phyloP scores from a whole-genome alignment of 2,888 invertebrate species.

The Eristalis tenax region DNA sequence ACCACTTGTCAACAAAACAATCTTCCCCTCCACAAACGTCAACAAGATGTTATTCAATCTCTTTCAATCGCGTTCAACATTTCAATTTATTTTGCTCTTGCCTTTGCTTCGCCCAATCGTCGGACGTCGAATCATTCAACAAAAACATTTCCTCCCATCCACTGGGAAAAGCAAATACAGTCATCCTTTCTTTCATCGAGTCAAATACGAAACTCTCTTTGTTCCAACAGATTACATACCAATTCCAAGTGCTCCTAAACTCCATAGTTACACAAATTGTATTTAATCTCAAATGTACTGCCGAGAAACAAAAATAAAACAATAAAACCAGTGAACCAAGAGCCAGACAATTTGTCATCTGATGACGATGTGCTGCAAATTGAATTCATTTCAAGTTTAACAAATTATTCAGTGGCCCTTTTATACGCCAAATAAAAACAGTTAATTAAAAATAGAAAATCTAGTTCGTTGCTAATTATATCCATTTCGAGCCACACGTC shows the following conservation, averaged over 20 bases:
- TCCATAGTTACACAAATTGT: neutral
- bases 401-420: conserved; percentile 44
- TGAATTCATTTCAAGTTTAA: conserved; percentile 39
- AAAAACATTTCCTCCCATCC: conserved; percentile 64
- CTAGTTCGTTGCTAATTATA: conserved; percentile 48
- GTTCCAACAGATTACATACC: neutral
- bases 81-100: neutral
- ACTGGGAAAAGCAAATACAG: conserved; percentile 22
- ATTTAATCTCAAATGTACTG: neutral
- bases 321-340: neutral
- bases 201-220: conserved; percentile 19
- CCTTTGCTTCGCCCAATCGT: neutral
- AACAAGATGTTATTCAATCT: conserved; percentile 42
- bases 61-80: conserved; percentile 29
- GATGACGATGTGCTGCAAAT: conserved; percentile 1
- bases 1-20: neutral
- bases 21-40: conserved; percentile 14
- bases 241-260: neutral
- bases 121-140: conserved; percentile 42
- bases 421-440: neutral
- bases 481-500: conserved; percentile 37
- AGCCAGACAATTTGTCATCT: conserved; percentile 17
- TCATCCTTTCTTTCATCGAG: neutral
- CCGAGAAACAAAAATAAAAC: neutral
- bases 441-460: conserved; percentile 41